Base-by-base conservation (phyloP, 2,888 invertebrate genomes). In the Ophion costatus region DNA sequence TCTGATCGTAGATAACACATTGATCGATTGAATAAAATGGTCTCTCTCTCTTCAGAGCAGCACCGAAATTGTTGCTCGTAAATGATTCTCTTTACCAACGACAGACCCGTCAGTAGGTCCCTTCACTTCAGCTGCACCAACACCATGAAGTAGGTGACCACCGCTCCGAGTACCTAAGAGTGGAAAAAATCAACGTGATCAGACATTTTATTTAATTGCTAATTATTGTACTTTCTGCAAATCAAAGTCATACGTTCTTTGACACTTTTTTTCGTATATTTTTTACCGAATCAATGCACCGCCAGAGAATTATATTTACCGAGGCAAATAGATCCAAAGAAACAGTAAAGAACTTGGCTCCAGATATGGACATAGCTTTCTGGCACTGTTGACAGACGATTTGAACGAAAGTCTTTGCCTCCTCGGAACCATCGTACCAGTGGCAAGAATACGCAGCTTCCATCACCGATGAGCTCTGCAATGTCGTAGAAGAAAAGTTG, bases 61-160 rank as follows among this genome's bases (percentile, higher is more conserved):
- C 38, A 69, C 64, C 45, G 56, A 11, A 74, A 83, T 42, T 10
- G 61, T 85, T 66, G 38, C 69, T 59, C 69, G 57, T 64, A 38
- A 66, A 74, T 29, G 24, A 74, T 80, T 61, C 77, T 82, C 70
- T 20, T 45, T 57, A 80, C 29, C 56, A 77, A 73, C 82, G 82
- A 74, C 70, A 74, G 63, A 80, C 51, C 80, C 83, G 61, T 66
- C 73, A 20, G 33, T 42, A 24, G 2, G 33, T 77, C 76, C 38
- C 86, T 94, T 94, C 96, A 98, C 93, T 97, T 97, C 91, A 98
- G 95, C 94, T 98, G 98, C 75, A 98, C 97, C 95, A 98, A 94
- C 94, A 98, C 98, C 98, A 98, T 98, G 95, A 98, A 98, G 94
- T 98, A 98, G 42, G 98, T 98, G 0, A 98, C 98, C 5, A 97